Evolutionary conservation across 2,113 vertebrate genomes (phyloP).

Genomic region (Oryctolagus cuniculus): mOryCun1.1 NC_091439.1:75328501-75329000

Average conservation of each 20-base stretch:
- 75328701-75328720: not conserved
- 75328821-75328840: not conserved
- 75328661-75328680: not conserved
- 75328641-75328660: not conserved
- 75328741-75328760: constrained; percentile 29
- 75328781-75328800: not conserved
- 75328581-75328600: not conserved
- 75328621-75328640: not conserved
- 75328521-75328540: not conserved
- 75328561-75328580: not conserved
- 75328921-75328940: not conserved
- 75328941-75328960: not conserved
- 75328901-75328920: constrained; percentile 12
- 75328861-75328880: not conserved
- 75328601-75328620: not conserved
- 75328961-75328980: constrained; percentile 3
- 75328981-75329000: not conserved
- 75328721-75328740: not conserved
- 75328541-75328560: not conserved
- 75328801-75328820: not conserved
- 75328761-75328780: not conserved
- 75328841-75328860: not conserved
- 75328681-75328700: not conserved
- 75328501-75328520: not conserved
- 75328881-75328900: not conserved